A percentile compares a stretch with the other conserved stretches of the same genome.
These are phyloP conservation scores for Astreopora myriophthalma DNA, from an alignment of 64 coral and sea anemone genomes.

Conservation along the genomic window DNA sequence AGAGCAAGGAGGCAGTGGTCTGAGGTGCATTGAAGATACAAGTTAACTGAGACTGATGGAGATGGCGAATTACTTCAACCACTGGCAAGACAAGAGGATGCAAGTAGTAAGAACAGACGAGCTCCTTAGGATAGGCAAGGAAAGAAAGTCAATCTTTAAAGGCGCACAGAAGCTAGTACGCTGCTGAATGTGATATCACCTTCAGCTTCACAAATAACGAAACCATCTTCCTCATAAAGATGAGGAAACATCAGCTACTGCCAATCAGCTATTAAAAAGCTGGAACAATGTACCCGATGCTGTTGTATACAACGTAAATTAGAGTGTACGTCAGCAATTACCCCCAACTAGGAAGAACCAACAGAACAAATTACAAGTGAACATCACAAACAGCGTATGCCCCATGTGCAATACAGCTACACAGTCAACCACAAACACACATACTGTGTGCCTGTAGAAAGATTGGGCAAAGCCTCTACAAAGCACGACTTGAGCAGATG, in stretches of 20 bases:
- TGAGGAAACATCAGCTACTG: background rate
- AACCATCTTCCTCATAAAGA: background rate
- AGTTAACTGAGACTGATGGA: background rate
- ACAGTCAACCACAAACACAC: no score
- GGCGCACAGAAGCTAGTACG: constrained; percentile 1
- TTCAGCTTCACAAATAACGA: background rate
- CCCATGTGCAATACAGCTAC: no score
- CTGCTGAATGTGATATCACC: background rate
- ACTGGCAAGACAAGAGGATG: background rate
- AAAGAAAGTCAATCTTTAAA: background rate
- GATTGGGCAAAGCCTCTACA: no score
- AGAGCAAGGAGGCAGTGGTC: constrained; percentile 3
- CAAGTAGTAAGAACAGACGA: constrained; percentile 14
- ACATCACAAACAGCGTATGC: no score
- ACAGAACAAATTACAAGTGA: no score
- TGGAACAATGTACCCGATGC: background rate
- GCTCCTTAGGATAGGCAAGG: background rate
- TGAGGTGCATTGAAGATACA: constrained; percentile 11
- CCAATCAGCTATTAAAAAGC: background rate
- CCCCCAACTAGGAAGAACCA: no score
- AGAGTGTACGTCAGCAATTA: no score
- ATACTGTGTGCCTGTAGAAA: no score
- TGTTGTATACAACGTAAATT: no score
- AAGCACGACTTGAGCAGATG: no score
- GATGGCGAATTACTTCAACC: background rate